Evolutionary conservation across 2,113 vertebrate species (phyloP).

Genomic region (Mustelus asterias): DNA sequence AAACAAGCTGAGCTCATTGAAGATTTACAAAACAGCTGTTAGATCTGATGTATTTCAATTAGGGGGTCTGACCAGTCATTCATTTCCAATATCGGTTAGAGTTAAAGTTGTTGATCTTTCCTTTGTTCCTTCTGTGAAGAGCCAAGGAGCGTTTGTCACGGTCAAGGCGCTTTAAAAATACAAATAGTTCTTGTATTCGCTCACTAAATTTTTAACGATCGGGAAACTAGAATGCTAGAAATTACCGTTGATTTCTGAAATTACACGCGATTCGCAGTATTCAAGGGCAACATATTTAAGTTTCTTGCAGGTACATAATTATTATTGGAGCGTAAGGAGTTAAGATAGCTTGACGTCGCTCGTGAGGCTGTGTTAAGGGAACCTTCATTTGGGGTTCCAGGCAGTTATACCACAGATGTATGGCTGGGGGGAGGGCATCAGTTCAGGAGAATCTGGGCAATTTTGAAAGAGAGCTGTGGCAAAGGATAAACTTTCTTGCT

Average conservation of each 20-base stretch:
- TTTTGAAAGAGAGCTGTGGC: neutral
- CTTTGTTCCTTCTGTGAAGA: neutral
- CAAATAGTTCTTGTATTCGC: neutral
- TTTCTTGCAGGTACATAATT: neutral
- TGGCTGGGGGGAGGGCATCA: neutral
- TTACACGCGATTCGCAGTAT: neutral
- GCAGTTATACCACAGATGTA: no score
- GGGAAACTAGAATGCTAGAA: neutral
- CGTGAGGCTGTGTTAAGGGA: neutral
- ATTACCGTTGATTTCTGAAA: neutral
- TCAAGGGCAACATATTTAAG: neutral
- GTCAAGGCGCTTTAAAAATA: neutral
- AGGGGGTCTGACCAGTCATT: neutral
- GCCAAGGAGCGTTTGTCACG: neutral
- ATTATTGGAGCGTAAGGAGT: neutral
- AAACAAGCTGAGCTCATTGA: neutral
- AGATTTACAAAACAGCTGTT: neutral
- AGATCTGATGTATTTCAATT: neutral
- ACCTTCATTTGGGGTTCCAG: no score
- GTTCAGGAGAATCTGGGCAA: neutral
- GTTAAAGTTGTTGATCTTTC: neutral
- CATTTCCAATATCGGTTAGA: neutral
- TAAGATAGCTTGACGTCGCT: neutral
- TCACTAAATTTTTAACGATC: neutral
- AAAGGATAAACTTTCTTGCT: neutral